Percentiles rank a stretch among this genome's conserved stretches.
These are phyloP conservation scores for Dendroctonus ponderosae DNA, from an alignment of 1,140 invertebrate genomes.

Conservation along the genomic window DNA sequence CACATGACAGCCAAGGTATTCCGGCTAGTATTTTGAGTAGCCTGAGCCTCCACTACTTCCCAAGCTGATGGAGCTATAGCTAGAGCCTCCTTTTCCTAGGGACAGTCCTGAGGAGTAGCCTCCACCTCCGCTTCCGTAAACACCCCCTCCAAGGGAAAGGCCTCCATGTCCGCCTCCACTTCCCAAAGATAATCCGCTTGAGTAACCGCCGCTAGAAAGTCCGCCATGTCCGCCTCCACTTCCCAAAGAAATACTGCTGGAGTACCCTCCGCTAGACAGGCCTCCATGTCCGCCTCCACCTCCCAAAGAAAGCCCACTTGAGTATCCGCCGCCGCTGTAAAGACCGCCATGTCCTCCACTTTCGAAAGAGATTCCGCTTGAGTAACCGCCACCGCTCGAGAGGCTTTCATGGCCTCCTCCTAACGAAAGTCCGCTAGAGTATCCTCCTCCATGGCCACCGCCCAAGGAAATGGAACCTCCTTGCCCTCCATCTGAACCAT, in stretches of 20 bases:
- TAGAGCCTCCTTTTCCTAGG: slow-evolving; percentile 22
- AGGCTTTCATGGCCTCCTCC: slow-evolving; percentile 5
- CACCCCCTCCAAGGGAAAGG: not conserved
- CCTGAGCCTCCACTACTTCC: slow-evolving; percentile 21
- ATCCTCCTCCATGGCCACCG: slow-evolving; percentile 2
- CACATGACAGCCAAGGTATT: not conserved
- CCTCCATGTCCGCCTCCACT: slow-evolving; percentile 1
- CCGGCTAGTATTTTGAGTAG: slow-evolving; percentile 24
- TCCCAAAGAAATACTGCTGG: not conserved
- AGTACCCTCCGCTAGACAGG: no score
- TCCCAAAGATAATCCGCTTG: not conserved
- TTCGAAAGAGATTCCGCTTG: slow-evolving; percentile 7
- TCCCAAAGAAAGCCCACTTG: slow-evolving; percentile 4
- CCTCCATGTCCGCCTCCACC: no score
- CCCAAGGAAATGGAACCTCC: slow-evolving; percentile 1
- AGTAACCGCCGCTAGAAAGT: not conserved
- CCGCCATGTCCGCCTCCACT: slow-evolving; percentile 3
- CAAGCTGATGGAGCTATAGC: slow-evolving; percentile 19
- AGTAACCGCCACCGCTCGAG: not conserved
- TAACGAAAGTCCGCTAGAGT: not conserved
- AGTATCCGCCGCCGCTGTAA: not conserved
- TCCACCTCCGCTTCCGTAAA: not conserved
- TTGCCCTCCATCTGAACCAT: not conserved
- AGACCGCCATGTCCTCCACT: slow-evolving; percentile 13
- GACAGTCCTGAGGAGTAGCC: slow-evolving; percentile 17